Conservation (phyloP, 64 coral and sea anemone species). For the Pachyseris speciosa region DNA sequence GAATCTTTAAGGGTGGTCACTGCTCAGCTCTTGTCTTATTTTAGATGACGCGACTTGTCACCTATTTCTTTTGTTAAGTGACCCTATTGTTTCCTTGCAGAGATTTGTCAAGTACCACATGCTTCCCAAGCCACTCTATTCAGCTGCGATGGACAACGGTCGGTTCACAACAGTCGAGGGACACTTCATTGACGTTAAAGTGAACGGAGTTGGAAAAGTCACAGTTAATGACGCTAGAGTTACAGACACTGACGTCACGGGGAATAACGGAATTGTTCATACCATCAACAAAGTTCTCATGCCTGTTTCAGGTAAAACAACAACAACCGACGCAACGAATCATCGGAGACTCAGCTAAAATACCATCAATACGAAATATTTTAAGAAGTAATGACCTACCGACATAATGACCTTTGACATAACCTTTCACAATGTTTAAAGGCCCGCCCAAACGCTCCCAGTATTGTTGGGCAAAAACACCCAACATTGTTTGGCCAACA, state of each 20-base stretch:
- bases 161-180: conserved; percentile 43
- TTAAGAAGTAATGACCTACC: background rate
- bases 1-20: no score
- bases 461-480: no score
- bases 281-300: conserved; percentile 76
- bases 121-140: conserved; percentile 66
- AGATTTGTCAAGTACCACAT: conserved; percentile 81
- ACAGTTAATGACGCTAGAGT: conserved; percentile 72
- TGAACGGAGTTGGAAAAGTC: background rate
- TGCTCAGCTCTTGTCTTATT: no score
- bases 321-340: no score
- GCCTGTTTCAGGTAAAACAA: conserved; percentile 64
- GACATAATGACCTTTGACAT: no score
- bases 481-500: no score
- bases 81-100: conserved; percentile 27
- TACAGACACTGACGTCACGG: conserved; percentile 61
- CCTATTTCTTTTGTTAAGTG: background rate
- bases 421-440: no score
- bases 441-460: no score
- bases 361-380: no score
- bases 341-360: no score
- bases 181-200: conserved; percentile 53
- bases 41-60: no score
- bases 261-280: conserved; percentile 69
- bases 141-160: conserved; percentile 46